Base-by-base conservation (phyloP, 23 tunicate species). In the Ascidia mentula region DNA sequence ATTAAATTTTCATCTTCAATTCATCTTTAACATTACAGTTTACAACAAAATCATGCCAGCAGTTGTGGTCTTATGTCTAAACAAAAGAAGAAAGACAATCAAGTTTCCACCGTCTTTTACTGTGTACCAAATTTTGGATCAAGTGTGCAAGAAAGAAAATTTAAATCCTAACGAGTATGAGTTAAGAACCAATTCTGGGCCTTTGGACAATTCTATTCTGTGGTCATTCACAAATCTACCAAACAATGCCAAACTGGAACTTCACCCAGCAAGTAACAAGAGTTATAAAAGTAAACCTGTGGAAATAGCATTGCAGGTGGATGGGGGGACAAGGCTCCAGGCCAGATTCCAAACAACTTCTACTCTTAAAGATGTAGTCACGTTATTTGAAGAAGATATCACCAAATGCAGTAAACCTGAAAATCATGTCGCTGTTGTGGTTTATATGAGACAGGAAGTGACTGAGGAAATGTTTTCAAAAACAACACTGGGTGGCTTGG, bases 191-290 rank as follows among this genome's bases (percentile, higher is more conserved):
- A 40, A 53, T 18, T 74, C 74, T 79, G 40, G 45, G 37, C 59
- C 85, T 45, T 40, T 90, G 18, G 89, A 90, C 75, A 69, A 80
- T 28, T 40, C 89, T 36, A 74, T 90, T 40, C 84, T 82, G 37
- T 90, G 96, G 96, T 34, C 86, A 69, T 85, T 76, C 46, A 76
- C 96, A 74, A 90, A 90, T 46, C 37, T 90, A 28, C 86, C 96
- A 15, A 90, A 90, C 78, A 90, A 90, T 80, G 96, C 96, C 0
- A 90, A 90, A 38, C 72, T 90, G 37, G 96, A 90, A 81, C 79
- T 90, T 7, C 4, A 38, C 0, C 38, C 75, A 39, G 24, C 40
- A 32, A 38, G 61, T 1, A 70, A 46, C 15, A 36, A 36, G 0
- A 86, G 81, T 69, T 46, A 84, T 8, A 59, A 46, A 36, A 18